A percentile compares a stretch with the other conserved stretches of the same genome.
Conservation (phyloP, 2,113 vertebrate species). For the cat (Felis catus) region F.catus_Fca126_mat1.0 CM031423.1:2355501-2356000, state of each 20-base stretch:
- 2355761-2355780: background rate
- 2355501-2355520: background rate
- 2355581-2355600: background rate
- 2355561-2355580: background rate
- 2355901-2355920: background rate
- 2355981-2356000: background rate
- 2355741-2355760: accelerated
- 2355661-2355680: background rate
- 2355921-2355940: background rate
- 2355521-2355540: background rate
- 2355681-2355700: background rate
- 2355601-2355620: background rate
- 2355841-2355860: background rate
- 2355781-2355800: no score
- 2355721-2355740: background rate
- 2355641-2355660: background rate
- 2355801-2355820: background rate
- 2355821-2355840: background rate
- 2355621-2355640: background rate
- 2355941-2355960: background rate
- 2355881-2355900: background rate
- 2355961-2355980: background rate
- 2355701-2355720: background rate
- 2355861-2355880: no score
- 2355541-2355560: background rate